Evolutionary conservation across 1,140 invertebrate species (phyloP).

Genomic region (Gonatopus flavifemur): DNA sequence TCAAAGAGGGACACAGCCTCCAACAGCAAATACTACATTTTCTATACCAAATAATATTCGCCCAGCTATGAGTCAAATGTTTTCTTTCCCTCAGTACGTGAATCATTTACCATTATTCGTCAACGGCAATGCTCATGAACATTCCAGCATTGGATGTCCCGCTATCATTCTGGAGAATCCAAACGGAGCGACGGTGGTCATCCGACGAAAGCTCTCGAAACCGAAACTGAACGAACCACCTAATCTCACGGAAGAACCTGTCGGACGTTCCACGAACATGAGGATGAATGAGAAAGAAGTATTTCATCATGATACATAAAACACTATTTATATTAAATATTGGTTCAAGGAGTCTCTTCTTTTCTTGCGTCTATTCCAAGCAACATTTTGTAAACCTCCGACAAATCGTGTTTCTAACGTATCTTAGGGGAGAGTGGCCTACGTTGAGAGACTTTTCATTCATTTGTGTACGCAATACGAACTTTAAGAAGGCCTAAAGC

Average conservation of each 20-base stretch:
- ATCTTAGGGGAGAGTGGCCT: too few relatives aligned
- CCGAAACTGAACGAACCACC: constrained; percentile 50
- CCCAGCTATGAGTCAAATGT: constrained; percentile 41
- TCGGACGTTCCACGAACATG: constrained; percentile 74
- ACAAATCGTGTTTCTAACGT: too few relatives aligned
- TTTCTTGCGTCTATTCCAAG: too few relatives aligned
- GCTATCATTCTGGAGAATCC: constrained; percentile 56
- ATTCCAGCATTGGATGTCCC: constrained; percentile 29
- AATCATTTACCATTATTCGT: constrained; percentile 36
- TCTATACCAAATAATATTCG: constrained; percentile 39
- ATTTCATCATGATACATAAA: too few relatives aligned
- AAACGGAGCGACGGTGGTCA: constrained; percentile 66
- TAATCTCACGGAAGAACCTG: constrained; percentile 65
- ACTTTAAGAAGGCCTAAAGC: too few relatives aligned
- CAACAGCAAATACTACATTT: constrained; percentile 41
- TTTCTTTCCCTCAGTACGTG: constrained; percentile 40
- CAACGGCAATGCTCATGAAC: constrained; percentile 23
- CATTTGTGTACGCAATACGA: too few relatives aligned
- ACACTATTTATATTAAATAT: too few relatives aligned
- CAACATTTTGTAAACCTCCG: too few relatives aligned
- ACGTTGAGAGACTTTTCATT: too few relatives aligned
- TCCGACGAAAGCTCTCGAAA: constrained; percentile 60
- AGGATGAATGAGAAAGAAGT: too few relatives aligned
- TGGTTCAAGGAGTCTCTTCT: too few relatives aligned
- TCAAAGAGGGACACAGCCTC: constrained; percentile 57